Conservation (phyloP, 1,140 invertebrate species). For the Eubasilissa regina region DNA sequence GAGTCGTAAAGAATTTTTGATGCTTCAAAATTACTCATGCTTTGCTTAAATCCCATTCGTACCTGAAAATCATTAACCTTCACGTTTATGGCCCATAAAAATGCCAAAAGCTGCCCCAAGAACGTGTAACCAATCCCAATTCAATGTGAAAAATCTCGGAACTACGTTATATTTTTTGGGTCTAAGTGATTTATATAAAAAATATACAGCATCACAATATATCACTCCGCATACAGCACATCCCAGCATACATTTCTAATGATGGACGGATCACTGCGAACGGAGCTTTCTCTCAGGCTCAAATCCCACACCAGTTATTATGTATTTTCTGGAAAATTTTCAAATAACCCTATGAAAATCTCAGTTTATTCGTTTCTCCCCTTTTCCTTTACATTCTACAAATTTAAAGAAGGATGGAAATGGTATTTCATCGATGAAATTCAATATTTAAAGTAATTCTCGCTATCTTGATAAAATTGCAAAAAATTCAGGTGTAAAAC, state of each 20-base stretch:
- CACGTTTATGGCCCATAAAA: constrained; percentile 26
- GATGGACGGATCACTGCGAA: not conserved
- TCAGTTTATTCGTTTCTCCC: constrained; percentile 1
- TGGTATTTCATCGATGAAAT: not conserved
- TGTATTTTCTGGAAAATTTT: not conserved
- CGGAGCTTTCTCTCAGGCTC: not conserved
- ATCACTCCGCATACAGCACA: too few relatives aligned
- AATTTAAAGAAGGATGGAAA: constrained; percentile 1
- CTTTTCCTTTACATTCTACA: too few relatives aligned
- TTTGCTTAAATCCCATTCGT: constrained; percentile 7
- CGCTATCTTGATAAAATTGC: constrained; percentile 33
- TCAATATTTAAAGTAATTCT: constrained; percentile 32
- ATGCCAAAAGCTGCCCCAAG: not conserved
- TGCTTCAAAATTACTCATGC: constrained; percentile 9
- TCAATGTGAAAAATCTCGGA: constrained; percentile 11
- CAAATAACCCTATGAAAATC: constrained; percentile 2
- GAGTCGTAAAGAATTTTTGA: not conserved
- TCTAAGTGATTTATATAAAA: constrained; percentile 23
- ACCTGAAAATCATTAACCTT: constrained; percentile 19
- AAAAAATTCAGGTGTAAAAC: constrained; percentile 8
- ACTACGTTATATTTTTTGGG: not conserved
- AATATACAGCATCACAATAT: too few relatives aligned
- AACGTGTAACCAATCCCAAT: constrained; percentile 12
- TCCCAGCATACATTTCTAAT: not conserved
- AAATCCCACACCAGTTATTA: constrained; percentile 1